phyloP scores from a whole-genome alignment of 2,113 vertebrate genomes.

The Ciconia stormi region DNA sequence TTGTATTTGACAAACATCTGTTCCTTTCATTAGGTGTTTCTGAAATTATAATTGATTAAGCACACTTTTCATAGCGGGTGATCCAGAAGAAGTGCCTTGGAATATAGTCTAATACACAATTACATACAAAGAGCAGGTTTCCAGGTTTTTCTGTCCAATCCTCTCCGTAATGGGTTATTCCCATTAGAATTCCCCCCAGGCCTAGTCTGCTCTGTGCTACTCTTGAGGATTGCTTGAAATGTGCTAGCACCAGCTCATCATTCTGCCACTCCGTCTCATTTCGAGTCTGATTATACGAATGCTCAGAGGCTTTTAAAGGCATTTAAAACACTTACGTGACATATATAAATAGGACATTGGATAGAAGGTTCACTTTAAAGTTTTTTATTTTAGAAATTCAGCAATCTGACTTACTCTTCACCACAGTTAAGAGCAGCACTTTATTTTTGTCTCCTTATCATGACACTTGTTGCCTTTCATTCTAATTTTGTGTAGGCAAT shows the following conservation, averaged over 20 bases:
- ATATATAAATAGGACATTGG: neutral
- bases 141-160: neutral
- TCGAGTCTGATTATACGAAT: neutral
- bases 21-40: neutral
- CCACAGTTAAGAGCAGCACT: neutral
- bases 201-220: neutral
- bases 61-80: neutral
- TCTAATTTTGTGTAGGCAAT: neutral
- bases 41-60: neutral
- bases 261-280: neutral
- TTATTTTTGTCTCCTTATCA: neutral
- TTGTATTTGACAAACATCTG: neutral
- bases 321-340: neutral
- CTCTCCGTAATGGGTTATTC: neutral
- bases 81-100: neutral
- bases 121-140: neutral
- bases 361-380: neutral
- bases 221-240: neutral
- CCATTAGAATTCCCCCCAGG: neutral
- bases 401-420: neutral
- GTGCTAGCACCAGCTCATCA: neutral
- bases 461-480: neutral
- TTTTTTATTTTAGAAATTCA: neutral
- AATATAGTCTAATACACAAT: neutral
- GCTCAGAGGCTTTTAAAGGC: neutral